phyloP scores from a whole-genome alignment of 2,888 invertebrate genomes.

The Halictus ligatus region DNA sequence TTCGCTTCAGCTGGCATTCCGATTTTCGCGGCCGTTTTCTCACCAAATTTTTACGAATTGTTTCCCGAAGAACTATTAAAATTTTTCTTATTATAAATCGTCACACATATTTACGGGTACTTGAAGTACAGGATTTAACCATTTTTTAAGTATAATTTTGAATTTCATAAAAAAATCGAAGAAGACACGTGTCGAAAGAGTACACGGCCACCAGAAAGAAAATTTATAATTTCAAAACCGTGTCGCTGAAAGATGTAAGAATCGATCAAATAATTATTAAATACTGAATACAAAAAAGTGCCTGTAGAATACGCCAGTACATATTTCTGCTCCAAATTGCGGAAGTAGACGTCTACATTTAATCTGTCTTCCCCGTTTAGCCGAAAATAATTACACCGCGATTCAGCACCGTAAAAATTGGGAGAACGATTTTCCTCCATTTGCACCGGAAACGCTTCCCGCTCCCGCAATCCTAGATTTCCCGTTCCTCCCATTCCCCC shows the following conservation, averaged over 20 bases:
- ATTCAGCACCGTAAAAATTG: constrained; percentile 9
- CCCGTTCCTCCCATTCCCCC: background rate
- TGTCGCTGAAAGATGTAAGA: background rate
- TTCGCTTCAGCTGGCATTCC: background rate
- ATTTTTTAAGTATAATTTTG: background rate
- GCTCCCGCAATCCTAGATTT: background rate
- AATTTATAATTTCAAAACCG: background rate
- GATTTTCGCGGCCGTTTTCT: background rate
- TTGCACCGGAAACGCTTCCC: background rate
- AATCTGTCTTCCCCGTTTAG: background rate
- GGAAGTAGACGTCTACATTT: background rate
- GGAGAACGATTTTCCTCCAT: constrained; percentile 19
- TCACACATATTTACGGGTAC: background rate
- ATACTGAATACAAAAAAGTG: background rate
- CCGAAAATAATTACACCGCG: constrained; percentile 4
- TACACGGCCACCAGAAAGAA: background rate
- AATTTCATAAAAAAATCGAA: background rate
- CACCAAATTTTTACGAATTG: background rate
- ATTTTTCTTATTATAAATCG: background rate
- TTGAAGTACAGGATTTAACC: background rate
- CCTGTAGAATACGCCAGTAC: background rate
- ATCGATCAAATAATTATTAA: background rate
- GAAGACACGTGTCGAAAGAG: background rate
- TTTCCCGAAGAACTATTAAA: background rate
- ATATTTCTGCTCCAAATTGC: background rate